Conservation (phyloP, 2,888 invertebrate genomes). For the Calliscelio sp. region DNA sequence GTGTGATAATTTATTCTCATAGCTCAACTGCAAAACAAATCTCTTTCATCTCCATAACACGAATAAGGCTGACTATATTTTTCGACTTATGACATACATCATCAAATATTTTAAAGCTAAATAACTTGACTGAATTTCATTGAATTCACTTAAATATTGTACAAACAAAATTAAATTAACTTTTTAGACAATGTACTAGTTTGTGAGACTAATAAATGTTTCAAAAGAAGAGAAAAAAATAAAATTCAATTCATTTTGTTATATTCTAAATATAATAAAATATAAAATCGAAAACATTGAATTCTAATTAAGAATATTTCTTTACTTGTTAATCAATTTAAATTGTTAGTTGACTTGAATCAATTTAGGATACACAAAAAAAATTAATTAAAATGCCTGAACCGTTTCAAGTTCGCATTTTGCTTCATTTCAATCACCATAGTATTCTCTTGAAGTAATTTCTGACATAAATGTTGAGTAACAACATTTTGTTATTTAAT, state of each 20-base stretch:
- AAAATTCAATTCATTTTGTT: no score
- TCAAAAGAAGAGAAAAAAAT: no score
- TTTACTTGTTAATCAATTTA: background rate
- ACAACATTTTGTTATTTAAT: conserved; percentile 49
- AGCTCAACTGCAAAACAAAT: conserved; percentile 34
- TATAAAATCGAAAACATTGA: no score
- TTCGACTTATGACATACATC: conserved; percentile 12
- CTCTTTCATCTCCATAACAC: background rate
- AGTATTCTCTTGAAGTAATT: conserved; percentile 25
- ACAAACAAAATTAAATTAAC: no score
- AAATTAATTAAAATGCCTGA: conserved; percentile 35
- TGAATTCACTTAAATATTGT: no score
- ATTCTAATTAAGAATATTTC: background rate
- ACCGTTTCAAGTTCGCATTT: background rate
- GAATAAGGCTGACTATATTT: conserved; percentile 10
- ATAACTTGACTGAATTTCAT: no score
- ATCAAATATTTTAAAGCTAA: background rate
- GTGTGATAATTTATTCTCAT: conserved; percentile 53
- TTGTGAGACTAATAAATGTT: no score
- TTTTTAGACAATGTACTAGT: no score
- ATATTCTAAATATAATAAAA: no score
- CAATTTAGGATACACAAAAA: conserved; percentile 23
- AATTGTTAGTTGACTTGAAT: background rate
- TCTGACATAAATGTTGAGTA: conserved; percentile 37
- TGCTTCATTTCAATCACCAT: conserved; percentile 21